A percentile compares a stretch with the other conserved stretches of the same genome.
phyloP scores from a whole-genome alignment of 2,113 vertebrate species.

The human region DNA sequence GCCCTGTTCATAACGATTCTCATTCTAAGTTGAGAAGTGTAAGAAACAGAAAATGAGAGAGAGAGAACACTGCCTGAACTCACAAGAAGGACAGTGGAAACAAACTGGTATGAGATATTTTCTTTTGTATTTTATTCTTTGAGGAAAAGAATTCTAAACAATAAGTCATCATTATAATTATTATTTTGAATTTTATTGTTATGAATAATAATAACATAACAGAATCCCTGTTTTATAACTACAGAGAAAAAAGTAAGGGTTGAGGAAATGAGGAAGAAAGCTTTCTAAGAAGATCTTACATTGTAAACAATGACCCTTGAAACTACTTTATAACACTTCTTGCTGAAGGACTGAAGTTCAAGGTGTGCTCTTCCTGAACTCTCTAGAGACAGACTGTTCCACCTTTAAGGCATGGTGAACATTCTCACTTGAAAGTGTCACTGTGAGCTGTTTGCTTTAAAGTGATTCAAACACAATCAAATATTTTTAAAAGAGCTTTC shows the following conservation, averaged over 20 bases:
- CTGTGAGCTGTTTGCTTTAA: not conserved
- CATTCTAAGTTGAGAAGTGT: not conserved
- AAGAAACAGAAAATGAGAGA: not conserved
- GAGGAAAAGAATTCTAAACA: constrained; percentile 9
- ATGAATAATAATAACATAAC: not conserved
- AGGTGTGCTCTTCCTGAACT: not conserved
- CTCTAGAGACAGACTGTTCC: not conserved
- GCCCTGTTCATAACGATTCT: not conserved
- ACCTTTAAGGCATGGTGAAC: not conserved
- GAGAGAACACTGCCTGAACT: not conserved
- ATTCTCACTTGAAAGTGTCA: not conserved
- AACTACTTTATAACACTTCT: not conserved
- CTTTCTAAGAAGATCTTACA: not conserved
- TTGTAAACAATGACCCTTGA: not conserved
- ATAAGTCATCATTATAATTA: not conserved
- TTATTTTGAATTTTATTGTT: constrained; percentile 13
- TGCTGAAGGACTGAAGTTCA: not conserved
- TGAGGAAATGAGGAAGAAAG: not conserved
- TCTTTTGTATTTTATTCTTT: not conserved
- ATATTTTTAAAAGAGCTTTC: not conserved
- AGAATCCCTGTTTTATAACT: not conserved
- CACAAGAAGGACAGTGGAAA: not conserved
- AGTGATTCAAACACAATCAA: not conserved
- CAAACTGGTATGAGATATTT: not conserved
- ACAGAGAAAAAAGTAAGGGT: not conserved